Evolutionary conservation across 2,888 invertebrate species (phyloP).

Genomic region (Diabrotica balteata): DNA sequence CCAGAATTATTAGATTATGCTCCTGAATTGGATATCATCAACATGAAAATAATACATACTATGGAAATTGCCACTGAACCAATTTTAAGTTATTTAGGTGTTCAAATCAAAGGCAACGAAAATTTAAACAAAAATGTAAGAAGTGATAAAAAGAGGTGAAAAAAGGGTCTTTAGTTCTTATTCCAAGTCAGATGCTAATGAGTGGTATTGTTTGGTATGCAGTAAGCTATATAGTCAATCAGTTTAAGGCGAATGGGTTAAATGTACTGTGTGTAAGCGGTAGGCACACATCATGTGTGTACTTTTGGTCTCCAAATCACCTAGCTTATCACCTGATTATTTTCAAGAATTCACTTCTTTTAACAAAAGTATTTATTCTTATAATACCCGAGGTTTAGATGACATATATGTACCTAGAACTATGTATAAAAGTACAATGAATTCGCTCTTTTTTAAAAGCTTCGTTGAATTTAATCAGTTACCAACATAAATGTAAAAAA

Average conservation of each 20-base stretch:
- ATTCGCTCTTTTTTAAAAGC: too few species aligned
- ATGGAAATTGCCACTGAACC: conserved; percentile 17
- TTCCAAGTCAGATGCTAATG: conserved; percentile 2
- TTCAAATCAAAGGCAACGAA: neutral
- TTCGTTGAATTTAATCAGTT: too few species aligned
- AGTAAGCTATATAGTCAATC: conserved; percentile 2
- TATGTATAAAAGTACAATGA: too few species aligned
- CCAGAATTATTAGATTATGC: conserved; percentile 24
- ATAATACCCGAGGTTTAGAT: too few species aligned
- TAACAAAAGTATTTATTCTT: too few species aligned
- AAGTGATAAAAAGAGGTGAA: neutral
- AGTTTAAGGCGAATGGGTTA: conserved; percentile 1
- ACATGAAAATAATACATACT: conserved; percentile 12
- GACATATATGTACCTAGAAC: too few species aligned
- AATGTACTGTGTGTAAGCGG: neutral
- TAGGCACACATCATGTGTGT: conserved; percentile 4
- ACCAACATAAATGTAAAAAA: too few species aligned
- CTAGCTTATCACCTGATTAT: too few species aligned
- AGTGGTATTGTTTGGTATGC: conserved; percentile 9
- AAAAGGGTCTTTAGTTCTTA: neutral
- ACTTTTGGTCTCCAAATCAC: too few species aligned
- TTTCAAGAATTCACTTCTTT: too few species aligned
- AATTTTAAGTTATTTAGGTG: conserved; percentile 11
- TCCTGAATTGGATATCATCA: conserved; percentile 20
- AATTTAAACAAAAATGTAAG: neutral